Evolutionary conservation across 2,888 invertebrate species (phyloP).

Genomic region (Coelopa pilipes): DNA sequence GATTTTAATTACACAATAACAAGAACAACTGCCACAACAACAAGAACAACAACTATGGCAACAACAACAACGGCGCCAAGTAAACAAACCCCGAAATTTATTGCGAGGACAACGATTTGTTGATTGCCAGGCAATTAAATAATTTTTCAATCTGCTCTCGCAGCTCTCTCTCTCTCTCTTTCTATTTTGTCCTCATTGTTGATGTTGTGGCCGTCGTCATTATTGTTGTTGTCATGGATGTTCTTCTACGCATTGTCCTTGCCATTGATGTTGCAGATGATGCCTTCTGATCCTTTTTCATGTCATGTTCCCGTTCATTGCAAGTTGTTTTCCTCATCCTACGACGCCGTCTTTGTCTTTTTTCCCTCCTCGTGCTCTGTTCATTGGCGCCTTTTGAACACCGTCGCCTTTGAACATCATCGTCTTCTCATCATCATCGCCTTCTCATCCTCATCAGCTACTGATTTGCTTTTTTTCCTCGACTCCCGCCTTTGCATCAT

Average conservation of each 20-base stretch:
- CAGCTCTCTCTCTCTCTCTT: neutral
- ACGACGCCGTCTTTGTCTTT: too few relatives aligned
- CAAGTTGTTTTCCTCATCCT: too few relatives aligned
- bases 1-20: too few relatives aligned
- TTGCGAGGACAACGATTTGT: constrained; percentile 19
- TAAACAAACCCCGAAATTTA: constrained; percentile 7
- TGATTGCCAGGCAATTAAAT: constrained; percentile 60
- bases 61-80: neutral
- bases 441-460: too few relatives aligned
- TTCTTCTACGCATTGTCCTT: neutral
- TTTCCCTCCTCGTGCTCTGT: too few relatives aligned
- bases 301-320: too few relatives aligned
- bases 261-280: too few relatives aligned
- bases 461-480: too few relatives aligned
- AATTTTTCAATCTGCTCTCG: constrained; percentile 44
- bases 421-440: too few relatives aligned
- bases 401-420: too few relatives aligned
- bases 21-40: constrained; percentile 17
- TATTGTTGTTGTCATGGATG: neutral
- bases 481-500: too few relatives aligned
- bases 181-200: neutral
- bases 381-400: constrained; percentile 3
- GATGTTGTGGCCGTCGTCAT: neutral
- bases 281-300: too few relatives aligned
- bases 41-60: neutral